Evolutionary conservation across 2,888 invertebrate genomes (phyloP), one percentile per base, ranked within the genome.

Genomic region (Xanthostigma xanthostigma): DNA sequence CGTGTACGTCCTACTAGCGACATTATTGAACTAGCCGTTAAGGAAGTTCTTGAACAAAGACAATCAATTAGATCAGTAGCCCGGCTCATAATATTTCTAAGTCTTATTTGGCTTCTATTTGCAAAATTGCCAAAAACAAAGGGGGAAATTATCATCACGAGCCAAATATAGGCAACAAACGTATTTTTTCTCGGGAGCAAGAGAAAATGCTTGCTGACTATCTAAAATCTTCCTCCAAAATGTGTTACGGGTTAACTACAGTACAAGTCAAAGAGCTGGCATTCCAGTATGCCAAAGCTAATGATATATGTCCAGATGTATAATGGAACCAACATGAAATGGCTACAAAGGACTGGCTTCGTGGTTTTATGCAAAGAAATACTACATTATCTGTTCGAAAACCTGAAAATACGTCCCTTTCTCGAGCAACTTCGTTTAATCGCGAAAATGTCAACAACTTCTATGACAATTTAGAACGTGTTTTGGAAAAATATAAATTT

Each of bases 321-420:
- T n/a, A n/a, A n/a, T 38, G 38, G 8, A 38, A 12, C 8, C 38
- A 38, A 38, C 38, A 13, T 38, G 12, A 13, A 38, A 38, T 12
- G 13, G 38, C 38, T 38, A 27, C 27, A 27, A 27, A 27, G 6
- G 27, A 27, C 27, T 27, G 27, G 27, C 27, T 27, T 27, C 27
- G 27, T 27, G 27, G 27, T 27, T 27, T 27, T 27, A 3, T 27
- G 27, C 27, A 6, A 27, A 27, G 40, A 43, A 47, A 44, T n/a
- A 2, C 9, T 27, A 12, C 10, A 8, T 42, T 33, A 14, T 8
- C 11, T 13, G 42, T 42, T n/a, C 13, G 42, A 42, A 42, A 42
- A 12, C 42, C 54, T 41, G 53, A 54, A 50, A 51, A 48, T 42
- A 51, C 53, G 45, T 54, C 54, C 40, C 46, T 51, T 45, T 46